These are phyloP conservation scores for Camelus bactrianus DNA, from an alignment of 2,113 vertebrate species.

Conservation along the genomic window DNA sequence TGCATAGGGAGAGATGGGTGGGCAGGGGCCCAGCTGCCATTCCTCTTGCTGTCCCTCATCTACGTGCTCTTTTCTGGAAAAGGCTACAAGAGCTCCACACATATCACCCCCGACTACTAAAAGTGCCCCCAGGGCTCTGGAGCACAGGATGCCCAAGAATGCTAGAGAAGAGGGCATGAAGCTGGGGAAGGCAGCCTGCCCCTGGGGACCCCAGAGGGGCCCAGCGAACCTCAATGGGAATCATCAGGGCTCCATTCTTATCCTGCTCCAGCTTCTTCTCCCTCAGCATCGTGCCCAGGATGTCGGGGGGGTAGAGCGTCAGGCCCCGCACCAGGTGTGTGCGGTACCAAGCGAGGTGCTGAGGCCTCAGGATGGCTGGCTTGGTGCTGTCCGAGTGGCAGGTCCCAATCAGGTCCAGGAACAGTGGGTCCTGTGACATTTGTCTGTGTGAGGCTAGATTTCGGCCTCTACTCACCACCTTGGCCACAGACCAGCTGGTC, in stretches of 20 bases:
- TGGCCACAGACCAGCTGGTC: not conserved
- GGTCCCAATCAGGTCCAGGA: slow-evolving; percentile 95
- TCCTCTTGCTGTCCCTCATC: not conserved
- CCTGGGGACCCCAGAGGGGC: not conserved
- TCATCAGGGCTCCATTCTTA: slow-evolving; percentile 83
- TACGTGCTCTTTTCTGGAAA: not conserved
- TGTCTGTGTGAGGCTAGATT: not conserved
- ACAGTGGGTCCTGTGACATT: slow-evolving; percentile 90
- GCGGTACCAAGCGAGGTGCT: slow-evolving; percentile 89
- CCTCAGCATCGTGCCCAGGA: slow-evolving; percentile 86
- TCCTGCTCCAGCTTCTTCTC: slow-evolving; percentile 85
- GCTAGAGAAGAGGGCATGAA: not conserved
- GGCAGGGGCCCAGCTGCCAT: not conserved
- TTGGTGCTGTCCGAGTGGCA: slow-evolving; percentile 92
- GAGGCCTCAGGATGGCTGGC: slow-evolving; percentile 89
- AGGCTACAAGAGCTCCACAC: not conserved
- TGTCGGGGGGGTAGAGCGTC: slow-evolving; percentile 88
- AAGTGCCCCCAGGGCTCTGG: not conserved
- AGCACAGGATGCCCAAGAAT: not conserved
- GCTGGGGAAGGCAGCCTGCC: not conserved
- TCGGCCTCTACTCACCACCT: not conserved
- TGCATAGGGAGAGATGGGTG: slow-evolving; percentile 49
- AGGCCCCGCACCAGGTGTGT: slow-evolving; percentile 88
- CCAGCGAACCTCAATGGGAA: slow-evolving; percentile 82
- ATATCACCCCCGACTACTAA: not conserved